Percentiles rank a stretch among this genome's conserved stretches.
Conservation (phyloP, 1,140 invertebrate genomes). For the Sinella curviseta region DNA sequence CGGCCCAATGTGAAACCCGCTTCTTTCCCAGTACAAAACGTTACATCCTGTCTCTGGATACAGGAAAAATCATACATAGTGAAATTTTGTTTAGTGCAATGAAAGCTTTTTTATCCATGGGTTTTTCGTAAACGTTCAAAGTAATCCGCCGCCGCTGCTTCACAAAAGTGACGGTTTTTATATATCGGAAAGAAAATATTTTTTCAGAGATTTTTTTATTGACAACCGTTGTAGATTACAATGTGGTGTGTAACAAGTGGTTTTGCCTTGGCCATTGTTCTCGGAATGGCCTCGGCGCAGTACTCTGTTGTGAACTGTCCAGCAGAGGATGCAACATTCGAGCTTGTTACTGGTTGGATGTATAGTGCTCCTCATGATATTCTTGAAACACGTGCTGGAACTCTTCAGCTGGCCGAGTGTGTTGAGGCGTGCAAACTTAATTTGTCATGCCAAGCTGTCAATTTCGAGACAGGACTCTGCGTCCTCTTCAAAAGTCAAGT, state of each 20-base stretch:
- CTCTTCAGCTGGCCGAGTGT: slow-evolving; percentile 59
- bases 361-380: slow-evolving; percentile 57
- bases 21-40: too few relatives aligned
- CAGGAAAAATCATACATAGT: too few relatives aligned
- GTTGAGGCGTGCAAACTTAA: slow-evolving; percentile 56
- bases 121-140: too few relatives aligned
- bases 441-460: slow-evolving; percentile 56
- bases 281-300: slow-evolving; percentile 31
- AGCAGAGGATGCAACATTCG: slow-evolving; percentile 55
- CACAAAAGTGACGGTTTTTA: not conserved
- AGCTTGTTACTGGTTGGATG: slow-evolving; percentile 60
- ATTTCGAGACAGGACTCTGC: slow-evolving; percentile 62
- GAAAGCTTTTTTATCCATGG: too few relatives aligned
- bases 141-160: too few relatives aligned
- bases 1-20: too few relatives aligned
- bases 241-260: not conserved
- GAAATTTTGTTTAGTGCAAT: too few relatives aligned
- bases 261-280: not conserved
- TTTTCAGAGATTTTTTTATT: not conserved
- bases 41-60: too few relatives aligned
- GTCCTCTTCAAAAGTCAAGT: slow-evolving; percentile 58
- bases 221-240: not conserved
- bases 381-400: slow-evolving; percentile 57
- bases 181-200: not conserved
- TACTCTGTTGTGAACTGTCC: slow-evolving; percentile 43